These are phyloP conservation scores for Electrophaes corylata DNA, from an alignment of 2,888 invertebrate species.

Conservation along the genomic window DNA sequence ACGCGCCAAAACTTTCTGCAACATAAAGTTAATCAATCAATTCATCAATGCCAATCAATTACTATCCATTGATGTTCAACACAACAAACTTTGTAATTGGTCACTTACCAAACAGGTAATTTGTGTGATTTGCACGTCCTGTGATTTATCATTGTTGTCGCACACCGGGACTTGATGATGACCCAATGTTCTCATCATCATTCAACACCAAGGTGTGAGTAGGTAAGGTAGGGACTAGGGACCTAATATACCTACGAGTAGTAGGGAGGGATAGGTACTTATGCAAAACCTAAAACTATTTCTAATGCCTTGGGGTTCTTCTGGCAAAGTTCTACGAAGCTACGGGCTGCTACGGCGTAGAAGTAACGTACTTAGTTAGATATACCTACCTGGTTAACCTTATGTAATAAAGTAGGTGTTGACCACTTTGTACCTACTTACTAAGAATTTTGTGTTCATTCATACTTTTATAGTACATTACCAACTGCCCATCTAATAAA, in stretches of 20 bases:
- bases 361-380: neutral
- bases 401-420: neutral
- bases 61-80: neutral
- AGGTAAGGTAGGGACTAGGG: too few relatives aligned
- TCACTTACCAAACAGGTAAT: slow-evolving; percentile 31
- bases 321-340: slow-evolving; percentile 6
- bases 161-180: neutral
- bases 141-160: neutral
- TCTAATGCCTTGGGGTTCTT: neutral
- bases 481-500: slow-evolving; percentile 31
- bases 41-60: neutral
- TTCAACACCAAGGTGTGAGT: too few relatives aligned
- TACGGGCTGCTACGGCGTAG: slow-evolving; percentile 14
- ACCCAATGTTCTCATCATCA: neutral
- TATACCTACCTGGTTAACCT: too few relatives aligned
- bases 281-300: neutral
- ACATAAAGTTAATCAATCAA: slow-evolving; percentile 37
- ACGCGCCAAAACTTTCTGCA: slow-evolving; percentile 42
- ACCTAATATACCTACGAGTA: neutral
- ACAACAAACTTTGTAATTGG: slow-evolving; percentile 25
- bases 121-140: slow-evolving; percentile 8
- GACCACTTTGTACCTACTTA: neutral
- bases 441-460: neutral
- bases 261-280: neutral
- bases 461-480: neutral